Conservation (phyloP, 1,140 invertebrate species). For the Caenorhabditis inopinata region DNA sequence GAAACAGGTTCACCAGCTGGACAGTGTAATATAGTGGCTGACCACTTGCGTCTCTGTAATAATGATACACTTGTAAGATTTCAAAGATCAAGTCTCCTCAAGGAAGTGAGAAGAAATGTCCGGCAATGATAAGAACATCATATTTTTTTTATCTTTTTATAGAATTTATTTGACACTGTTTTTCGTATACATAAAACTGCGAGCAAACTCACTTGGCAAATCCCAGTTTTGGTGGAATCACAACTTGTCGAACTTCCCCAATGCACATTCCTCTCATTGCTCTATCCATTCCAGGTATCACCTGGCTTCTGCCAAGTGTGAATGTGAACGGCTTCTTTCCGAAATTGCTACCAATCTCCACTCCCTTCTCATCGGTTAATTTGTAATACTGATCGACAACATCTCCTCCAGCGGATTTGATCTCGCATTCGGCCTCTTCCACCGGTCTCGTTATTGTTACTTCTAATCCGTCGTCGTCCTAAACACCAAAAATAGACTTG, state of each 20-base stretch:
- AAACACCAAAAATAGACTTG: too few relatives aligned
- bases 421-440: constrained; percentile 57
- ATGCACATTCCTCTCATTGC: constrained; percentile 64
- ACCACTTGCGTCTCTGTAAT: constrained; percentile 60
- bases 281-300: constrained; percentile 64
- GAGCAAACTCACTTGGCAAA: constrained; percentile 54
- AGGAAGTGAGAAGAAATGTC: background rate
- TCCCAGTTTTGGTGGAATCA: constrained; percentile 60
- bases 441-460: constrained; percentile 64
- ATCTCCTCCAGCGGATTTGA: constrained; percentile 64
- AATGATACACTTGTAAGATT: background rate
- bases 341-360: constrained; percentile 65
- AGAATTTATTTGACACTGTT: too few relatives aligned
- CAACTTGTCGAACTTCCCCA: constrained; percentile 64
- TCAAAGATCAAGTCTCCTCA: background rate
- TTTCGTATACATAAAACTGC: too few relatives aligned
- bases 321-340: constrained; percentile 65
- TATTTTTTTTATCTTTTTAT: too few relatives aligned
- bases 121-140: too few relatives aligned
- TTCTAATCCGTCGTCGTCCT: constrained; percentile 64
- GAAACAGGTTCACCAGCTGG: constrained; percentile 62
- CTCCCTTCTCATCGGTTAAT: constrained; percentile 61
- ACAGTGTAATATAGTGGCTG: constrained; percentile 64
- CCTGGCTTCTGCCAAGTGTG: constrained; percentile 59
- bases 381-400: constrained; percentile 64